A percentile compares a stretch with the other conserved stretches of the same genome.
Conservation (phyloP, 2,888 invertebrate genomes). For the Timema podura region DNA sequence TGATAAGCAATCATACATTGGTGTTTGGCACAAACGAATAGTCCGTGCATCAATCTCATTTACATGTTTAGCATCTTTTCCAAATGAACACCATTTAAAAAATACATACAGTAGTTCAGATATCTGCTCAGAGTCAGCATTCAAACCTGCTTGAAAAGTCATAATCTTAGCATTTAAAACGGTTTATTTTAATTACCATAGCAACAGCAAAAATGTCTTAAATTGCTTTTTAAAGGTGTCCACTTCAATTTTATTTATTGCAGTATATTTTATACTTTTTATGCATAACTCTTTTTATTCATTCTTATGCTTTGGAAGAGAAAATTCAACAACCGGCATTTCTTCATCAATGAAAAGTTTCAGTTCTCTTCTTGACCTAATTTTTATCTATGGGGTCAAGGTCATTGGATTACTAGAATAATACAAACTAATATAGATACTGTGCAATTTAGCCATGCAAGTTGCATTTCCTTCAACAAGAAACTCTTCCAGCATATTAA, state of each 20-base stretch:
- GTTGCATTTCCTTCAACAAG: not conserved
- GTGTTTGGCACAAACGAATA: conserved; percentile 6
- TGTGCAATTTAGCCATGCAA: not conserved
- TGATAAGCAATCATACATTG: not conserved
- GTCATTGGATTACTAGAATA: not conserved
- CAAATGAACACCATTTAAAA: not conserved
- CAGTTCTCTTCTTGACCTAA: not conserved
- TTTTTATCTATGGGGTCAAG: not conserved
- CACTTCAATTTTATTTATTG: not conserved
- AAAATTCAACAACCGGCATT: conserved; percentile 2
- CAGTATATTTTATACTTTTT: not conserved
- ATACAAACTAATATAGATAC: not conserved
- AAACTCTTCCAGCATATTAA: not conserved
- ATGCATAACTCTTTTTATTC: not conserved
- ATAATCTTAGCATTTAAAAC: not conserved
- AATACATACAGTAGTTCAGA: not conserved
- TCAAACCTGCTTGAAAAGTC: not conserved
- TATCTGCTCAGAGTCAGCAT: conserved; percentile 1
- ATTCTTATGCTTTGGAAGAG: not conserved
- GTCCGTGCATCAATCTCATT: not conserved
- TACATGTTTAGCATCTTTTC: not conserved
- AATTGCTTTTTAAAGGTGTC: not conserved
- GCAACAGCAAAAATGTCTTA: not conserved
- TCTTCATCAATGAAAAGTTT: not conserved
- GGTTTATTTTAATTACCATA: not conserved